phyloP scores from a whole-genome alignment of 2,888 invertebrate genomes.

The Calliphora vomitoria region DNA sequence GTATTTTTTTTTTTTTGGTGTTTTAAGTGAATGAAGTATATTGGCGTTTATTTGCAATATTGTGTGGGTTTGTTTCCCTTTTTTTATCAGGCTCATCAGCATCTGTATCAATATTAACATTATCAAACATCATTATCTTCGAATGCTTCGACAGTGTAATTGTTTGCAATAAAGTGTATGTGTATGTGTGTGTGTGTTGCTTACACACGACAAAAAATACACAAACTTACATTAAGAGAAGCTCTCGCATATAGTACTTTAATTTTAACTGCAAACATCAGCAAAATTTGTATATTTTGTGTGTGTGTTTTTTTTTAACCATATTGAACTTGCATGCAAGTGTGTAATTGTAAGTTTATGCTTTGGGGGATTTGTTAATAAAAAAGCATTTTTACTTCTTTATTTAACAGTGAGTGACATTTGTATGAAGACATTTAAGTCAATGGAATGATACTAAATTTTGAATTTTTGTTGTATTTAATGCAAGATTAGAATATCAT shows the following conservation, averaged over 20 bases:
- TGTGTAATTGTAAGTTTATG: constrained; percentile 3
- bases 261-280: constrained; percentile 66
- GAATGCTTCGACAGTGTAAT: constrained; percentile 8
- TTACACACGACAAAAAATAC: neutral
- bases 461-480: too few species aligned
- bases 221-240: too few species aligned
- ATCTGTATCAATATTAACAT: constrained; percentile 40
- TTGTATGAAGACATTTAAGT: neutral
- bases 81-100: constrained; percentile 20
- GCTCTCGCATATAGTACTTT: constrained; percentile 37
- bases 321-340: constrained; percentile 17
- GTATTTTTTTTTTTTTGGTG: neutral
- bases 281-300: constrained; percentile 12
- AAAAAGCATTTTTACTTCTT: neutral
- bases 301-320: neutral
- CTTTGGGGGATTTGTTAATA: constrained; percentile 1
- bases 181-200: neutral
- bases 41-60: constrained; percentile 52
- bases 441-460: too few species aligned
- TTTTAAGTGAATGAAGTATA: constrained; percentile 21
- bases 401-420: neutral
- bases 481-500: too few species aligned
- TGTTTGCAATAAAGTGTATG: neutral
- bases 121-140: constrained; percentile 36
- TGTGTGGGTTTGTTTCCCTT: neutral